These are phyloP conservation scores for Eupithecia subfuscata DNA, from an alignment of 2,888 invertebrate genomes.

Conservation along the genomic window DNA sequence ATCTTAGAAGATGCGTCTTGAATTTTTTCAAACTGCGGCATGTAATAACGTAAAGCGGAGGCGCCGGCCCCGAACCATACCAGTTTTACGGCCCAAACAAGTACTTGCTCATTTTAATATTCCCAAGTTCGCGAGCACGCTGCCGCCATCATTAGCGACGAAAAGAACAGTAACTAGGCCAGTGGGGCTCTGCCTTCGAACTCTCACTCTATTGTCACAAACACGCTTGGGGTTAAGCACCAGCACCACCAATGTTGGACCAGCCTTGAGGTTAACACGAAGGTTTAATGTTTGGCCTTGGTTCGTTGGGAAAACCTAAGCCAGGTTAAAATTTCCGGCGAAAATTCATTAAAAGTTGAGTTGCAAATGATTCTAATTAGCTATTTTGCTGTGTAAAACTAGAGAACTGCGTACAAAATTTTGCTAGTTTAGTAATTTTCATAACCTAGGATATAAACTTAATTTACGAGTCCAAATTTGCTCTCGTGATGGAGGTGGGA, in stretches of 20 bases:
- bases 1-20: no score
- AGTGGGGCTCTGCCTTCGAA: constrained; percentile 69
- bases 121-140: constrained; percentile 70
- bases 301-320: neutral
- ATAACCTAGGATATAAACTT: constrained; percentile 62
- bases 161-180: constrained; percentile 74
- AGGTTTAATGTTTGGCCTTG: neutral
- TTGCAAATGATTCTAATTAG: neutral
- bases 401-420: constrained; percentile 45
- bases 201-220: constrained; percentile 70
- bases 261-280: neutral
- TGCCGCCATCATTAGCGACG: constrained; percentile 70
- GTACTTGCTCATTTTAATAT: constrained; percentile 83
- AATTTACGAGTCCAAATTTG: constrained; percentile 66
- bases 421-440: constrained; percentile 60
- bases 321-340: neutral
- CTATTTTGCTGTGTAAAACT: neutral
- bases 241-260: neutral
- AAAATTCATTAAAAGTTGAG: neutral
- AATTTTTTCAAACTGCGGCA: constrained; percentile 16
- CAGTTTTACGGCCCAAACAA: constrained; percentile 77
- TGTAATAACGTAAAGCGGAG: constrained; percentile 56
- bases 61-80: constrained; percentile 73
- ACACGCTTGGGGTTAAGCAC: neutral
- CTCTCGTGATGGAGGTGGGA: constrained; percentile 49